These are phyloP conservation scores for Drosophila lutescens DNA, from an alignment of 2,888 invertebrate species.

Conservation along the genomic window DNA sequence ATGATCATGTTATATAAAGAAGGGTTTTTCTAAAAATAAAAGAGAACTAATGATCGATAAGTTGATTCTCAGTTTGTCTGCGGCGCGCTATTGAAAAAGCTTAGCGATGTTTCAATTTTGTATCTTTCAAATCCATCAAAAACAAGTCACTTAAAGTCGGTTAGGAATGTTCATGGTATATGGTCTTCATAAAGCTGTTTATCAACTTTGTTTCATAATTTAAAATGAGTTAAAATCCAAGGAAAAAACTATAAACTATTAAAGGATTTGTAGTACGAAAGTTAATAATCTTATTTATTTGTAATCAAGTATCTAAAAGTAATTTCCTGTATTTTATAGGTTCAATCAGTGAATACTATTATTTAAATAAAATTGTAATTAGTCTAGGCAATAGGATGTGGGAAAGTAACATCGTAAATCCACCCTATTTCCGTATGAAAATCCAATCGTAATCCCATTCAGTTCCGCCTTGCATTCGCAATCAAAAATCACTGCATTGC, in stretches of 20 bases:
- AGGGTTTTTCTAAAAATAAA: slow-evolving; percentile 15
- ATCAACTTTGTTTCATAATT: not conserved
- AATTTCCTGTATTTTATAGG: not conserved
- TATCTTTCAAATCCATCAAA: slow-evolving; percentile 10
- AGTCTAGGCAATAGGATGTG: not conserved
- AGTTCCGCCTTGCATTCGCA: slow-evolving; percentile 15
- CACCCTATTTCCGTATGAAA: slow-evolving; percentile 1
- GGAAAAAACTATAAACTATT: too few relatives aligned
- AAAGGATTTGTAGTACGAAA: too few relatives aligned
- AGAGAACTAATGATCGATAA: slow-evolving; percentile 23
- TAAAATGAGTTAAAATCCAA: too few relatives aligned
- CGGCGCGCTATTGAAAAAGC: not conserved
- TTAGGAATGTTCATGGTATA: not conserved
- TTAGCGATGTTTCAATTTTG: slow-evolving; percentile 20
- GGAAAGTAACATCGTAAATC: not conserved
- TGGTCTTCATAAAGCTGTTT: not conserved
- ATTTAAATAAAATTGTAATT: too few relatives aligned
- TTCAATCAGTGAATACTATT: not conserved
- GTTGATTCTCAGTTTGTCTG: slow-evolving; percentile 16
- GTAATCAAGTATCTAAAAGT: too few relatives aligned
- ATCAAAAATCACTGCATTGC: slow-evolving; percentile 13
- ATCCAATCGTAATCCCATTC: not conserved
- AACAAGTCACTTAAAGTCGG: slow-evolving; percentile 3
- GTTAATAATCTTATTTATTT: too few relatives aligned
- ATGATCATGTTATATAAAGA: slow-evolving; percentile 35